Conservation (phyloP, 2,797 vertebrate species). For the Phalloptychus januarius region DNA sequence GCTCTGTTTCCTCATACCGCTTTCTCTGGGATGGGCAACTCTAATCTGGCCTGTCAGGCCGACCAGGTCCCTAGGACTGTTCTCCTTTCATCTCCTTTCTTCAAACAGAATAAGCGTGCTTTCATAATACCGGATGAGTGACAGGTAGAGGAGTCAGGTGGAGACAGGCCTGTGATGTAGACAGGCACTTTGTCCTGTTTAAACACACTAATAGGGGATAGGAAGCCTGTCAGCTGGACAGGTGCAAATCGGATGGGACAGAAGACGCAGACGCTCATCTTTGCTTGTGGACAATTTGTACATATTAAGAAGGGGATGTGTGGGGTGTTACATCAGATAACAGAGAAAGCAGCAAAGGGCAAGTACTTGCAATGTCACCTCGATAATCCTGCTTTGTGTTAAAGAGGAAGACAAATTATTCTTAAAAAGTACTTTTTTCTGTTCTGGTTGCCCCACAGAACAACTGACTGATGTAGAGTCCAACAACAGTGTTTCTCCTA, state of each 20-base stretch:
- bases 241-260: conserved; percentile 70
- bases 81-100: conserved; percentile 79
- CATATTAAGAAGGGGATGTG: conserved; percentile 42
- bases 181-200: conserved; percentile 82
- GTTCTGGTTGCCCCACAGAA: conserved; percentile 26
- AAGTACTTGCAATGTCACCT: conserved; percentile 23
- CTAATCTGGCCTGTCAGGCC: conserved; percentile 71
- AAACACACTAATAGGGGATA: conserved; percentile 79
- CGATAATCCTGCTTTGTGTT: conserved; percentile 15
- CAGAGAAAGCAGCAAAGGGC: conserved; percentile 35
- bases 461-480: conserved; percentile 55
- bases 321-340: conserved; percentile 57
- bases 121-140: conserved; percentile 74
- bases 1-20: conserved; percentile 41
- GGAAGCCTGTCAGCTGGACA: conserved; percentile 70
- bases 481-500: conserved; percentile 53
- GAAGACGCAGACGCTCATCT: conserved; percentile 63
- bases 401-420: conserved; percentile 23
- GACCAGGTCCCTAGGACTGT: conserved; percentile 53
- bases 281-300: conserved; percentile 40
- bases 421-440: conserved; percentile 9
- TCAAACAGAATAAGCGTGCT: conserved; percentile 82
- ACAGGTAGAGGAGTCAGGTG: conserved; percentile 62
- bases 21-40: conserved; percentile 28
- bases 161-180: conserved; percentile 64